phyloP scores from a whole-genome alignment of 2,797 vertebrate species.

The Sylvilagus floridanus region DNA sequence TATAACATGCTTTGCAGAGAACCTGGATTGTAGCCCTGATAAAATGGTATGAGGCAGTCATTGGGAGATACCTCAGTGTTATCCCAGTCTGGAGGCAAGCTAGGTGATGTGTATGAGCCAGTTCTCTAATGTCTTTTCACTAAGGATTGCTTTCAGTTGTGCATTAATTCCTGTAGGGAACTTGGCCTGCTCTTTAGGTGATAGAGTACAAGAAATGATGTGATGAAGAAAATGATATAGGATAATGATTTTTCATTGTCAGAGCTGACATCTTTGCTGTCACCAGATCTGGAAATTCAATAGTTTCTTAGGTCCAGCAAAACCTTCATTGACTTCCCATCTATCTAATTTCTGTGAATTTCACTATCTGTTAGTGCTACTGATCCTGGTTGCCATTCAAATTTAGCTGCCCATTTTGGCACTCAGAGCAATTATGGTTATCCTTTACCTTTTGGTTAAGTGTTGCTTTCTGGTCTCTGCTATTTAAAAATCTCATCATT shows the following conservation, averaged over 20 bases:
- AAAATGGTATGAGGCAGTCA: neutral
- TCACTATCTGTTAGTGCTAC: neutral
- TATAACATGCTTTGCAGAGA: neutral
- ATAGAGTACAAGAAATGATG: neutral
- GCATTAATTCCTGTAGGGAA: neutral
- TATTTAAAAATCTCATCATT: neutral
- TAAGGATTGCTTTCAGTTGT: neutral
- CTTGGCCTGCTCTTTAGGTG: neutral
- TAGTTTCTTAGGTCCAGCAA: neutral
- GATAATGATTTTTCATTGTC: neutral
- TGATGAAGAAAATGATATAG: neutral
- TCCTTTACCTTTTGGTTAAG: neutral
- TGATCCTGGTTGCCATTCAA: neutral
- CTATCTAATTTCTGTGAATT: neutral
- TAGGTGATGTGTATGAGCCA: neutral
- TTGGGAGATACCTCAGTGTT: neutral
- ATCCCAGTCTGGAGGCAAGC: neutral
- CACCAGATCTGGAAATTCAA: neutral
- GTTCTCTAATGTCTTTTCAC: neutral
- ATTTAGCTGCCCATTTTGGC: neutral
- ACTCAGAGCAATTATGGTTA: neutral
- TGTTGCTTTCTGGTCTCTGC: neutral
- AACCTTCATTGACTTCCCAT: neutral
- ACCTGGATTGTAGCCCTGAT: neutral
- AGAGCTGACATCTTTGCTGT: neutral